Base-by-base conservation (phyloP, 1,140 invertebrate genomes). In the Daktulosphaira vitifoliae region DNA sequence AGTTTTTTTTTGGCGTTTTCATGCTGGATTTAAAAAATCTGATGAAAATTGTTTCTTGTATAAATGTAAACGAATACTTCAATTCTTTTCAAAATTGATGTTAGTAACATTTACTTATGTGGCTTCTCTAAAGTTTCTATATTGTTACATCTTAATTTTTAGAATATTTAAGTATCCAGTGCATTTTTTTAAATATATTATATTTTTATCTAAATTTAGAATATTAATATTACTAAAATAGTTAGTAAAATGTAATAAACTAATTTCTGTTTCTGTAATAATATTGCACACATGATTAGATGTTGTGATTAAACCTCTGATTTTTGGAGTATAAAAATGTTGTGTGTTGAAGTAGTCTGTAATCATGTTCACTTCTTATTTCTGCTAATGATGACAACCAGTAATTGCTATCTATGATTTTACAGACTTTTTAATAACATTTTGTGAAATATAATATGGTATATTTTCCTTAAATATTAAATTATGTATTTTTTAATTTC, bases 391-490 rank as follows among this genome's bases (percentile, higher is more conserved):
- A 49, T 49, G 9, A 11, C n/a, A 49, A 15, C 11, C 46, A 49
- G 9, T 20, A 23, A 23, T 23, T 22, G 16, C 46, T 23, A 49
- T 49, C 22, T 49, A 49, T 49, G 1, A 49, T 5, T 49, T 49
- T 49, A n/a, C 46, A 23, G 25, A 49, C 22, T 49, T 49, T 49
- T 48, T 48, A 20, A 48, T 23, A 23, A 49, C 25, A 5, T 49
- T 15, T 22, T 23, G 11, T 49, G 46, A n/a, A 23, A 23, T 49
- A 49, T 49, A 49, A 49, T 49, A 49, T 48, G 23, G 23, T 20
- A 48, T 48, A 48, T 48, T 48, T 48, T 48, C 44, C 23, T 18
- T 48, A n/a, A n/a, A n/a, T n/a, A n/a, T n/a, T n/a, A n/a, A n/a
- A n/a, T n/a, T n/a, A n/a, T n/a, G n/a, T n/a, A n/a, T n/a, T n/a